Conservation (phyloP, 2,888 invertebrate species). For the Troides aeacus region DNA sequence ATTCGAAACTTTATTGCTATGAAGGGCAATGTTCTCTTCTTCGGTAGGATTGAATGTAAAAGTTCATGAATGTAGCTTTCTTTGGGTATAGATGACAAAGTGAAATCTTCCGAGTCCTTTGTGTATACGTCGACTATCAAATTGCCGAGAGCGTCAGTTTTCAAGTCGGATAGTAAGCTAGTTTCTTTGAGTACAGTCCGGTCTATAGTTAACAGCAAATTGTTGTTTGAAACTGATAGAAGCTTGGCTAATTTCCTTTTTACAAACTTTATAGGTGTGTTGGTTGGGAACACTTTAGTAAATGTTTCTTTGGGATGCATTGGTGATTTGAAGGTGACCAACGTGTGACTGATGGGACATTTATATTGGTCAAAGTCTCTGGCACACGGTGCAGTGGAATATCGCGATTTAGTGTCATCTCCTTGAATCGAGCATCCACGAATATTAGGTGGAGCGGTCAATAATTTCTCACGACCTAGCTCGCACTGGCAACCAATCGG, state of each 20-base stretch:
- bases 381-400: slow-evolving; percentile 61
- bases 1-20: slow-evolving; percentile 71
- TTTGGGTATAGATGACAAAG: slow-evolving; percentile 63
- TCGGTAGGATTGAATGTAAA: slow-evolving; percentile 60
- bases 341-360: slow-evolving; percentile 67
- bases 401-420: slow-evolving; percentile 53
- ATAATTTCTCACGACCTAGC: slow-evolving; percentile 68
- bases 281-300: slow-evolving; percentile 70
- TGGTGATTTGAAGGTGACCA: slow-evolving; percentile 67
- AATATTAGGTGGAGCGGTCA: slow-evolving; percentile 68
- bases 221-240: slow-evolving; percentile 60
- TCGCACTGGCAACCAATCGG: slow-evolving; percentile 67
- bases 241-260: slow-evolving; percentile 71
- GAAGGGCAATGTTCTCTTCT: slow-evolving; percentile 67
- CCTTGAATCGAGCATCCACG: slow-evolving; percentile 41
- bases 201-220: slow-evolving; percentile 65
- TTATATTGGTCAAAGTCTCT: slow-evolving; percentile 60
- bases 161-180: slow-evolving; percentile 59
- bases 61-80: slow-evolving; percentile 70
- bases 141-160: slow-evolving; percentile 64
- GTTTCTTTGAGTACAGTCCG: slow-evolving; percentile 69
- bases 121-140: slow-evolving; percentile 70
- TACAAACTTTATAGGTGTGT: slow-evolving; percentile 65
- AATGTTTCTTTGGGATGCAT: slow-evolving; percentile 61
- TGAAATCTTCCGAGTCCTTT: slow-evolving; percentile 64